Conservation (phyloP, 2,797 vertebrate genomes). For the Sebastolobus alascanus region DNA sequence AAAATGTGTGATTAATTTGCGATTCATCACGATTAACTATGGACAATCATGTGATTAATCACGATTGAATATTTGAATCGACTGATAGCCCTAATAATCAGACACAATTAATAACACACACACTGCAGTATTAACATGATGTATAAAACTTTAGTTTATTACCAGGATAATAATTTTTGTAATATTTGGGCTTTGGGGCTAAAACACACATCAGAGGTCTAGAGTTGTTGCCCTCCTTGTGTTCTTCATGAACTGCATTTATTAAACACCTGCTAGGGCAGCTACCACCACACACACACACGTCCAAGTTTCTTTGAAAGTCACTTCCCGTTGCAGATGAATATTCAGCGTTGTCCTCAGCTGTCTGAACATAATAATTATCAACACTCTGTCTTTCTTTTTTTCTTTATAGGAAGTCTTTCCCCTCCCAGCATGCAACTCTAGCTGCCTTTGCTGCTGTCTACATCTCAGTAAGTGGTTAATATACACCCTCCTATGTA, state of each 20-base stretch:
- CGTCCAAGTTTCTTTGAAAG: slow-evolving; percentile 52
- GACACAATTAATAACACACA: neutral
- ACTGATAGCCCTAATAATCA: neutral
- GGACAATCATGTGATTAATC: too few species aligned
- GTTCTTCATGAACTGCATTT: slow-evolving; percentile 24
- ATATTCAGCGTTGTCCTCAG: slow-evolving; percentile 25
- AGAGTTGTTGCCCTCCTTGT: neutral
- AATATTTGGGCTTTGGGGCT: neutral
- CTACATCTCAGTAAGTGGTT: slow-evolving; percentile 93
- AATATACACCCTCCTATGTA: neutral
- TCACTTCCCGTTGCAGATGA: slow-evolving; percentile 29
- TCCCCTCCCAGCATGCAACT: slow-evolving; percentile 96
- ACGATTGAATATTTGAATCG: too few species aligned
- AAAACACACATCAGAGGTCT: neutral
- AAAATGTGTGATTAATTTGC: too few species aligned
- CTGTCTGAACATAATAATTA: slow-evolving; percentile 56
- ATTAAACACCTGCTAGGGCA: slow-evolving; percentile 44
- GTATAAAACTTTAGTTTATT: neutral
- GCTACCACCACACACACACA: slow-evolving; percentile 5
- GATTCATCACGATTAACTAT: too few species aligned
- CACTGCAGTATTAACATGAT: neutral
- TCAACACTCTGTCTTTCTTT: slow-evolving; percentile 32
- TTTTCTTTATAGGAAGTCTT: slow-evolving; percentile 89
- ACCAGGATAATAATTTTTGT: neutral
- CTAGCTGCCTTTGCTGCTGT: slow-evolving; percentile 95